phyloP scores from a whole-genome alignment of 2,113 vertebrate species.

The Haemorhous mexicanus region DNA sequence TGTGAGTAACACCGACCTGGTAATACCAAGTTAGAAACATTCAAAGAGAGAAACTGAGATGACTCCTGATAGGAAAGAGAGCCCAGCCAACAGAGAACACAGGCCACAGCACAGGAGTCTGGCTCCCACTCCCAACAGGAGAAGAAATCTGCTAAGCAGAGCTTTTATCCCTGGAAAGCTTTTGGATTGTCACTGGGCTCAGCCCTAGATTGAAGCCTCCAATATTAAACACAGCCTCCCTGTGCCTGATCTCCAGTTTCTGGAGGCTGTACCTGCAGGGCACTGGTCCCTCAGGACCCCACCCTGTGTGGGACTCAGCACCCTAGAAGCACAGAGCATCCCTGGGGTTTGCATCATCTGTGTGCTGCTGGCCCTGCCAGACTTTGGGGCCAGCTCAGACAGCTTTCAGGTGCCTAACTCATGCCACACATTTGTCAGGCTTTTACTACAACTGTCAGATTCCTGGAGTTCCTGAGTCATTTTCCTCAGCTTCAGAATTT shows the following conservation, averaged over 20 bases:
- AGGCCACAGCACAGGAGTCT: background rate
- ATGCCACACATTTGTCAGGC: background rate
- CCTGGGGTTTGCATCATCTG: background rate
- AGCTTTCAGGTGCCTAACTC: background rate
- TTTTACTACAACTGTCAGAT: background rate
- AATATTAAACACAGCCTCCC: background rate
- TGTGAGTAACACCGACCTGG: slow-evolving; percentile 1
- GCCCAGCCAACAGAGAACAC: background rate
- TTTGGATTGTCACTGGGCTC: slow-evolving; percentile 10
- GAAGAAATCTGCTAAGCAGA: background rate
- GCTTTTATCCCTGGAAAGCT: slow-evolving; percentile 17
- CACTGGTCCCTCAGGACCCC: background rate
- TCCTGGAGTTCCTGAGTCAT: background rate
- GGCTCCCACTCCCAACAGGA: background rate
- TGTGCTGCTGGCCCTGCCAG: background rate
- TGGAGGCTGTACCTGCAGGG: background rate
- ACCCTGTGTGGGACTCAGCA: background rate
- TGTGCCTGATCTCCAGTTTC: background rate
- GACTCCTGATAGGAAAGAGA: slow-evolving; percentile 25
- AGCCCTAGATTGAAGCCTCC: background rate
- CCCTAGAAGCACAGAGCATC: background rate
- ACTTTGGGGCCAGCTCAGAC: background rate
- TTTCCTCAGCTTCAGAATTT: background rate
- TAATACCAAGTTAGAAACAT: slow-evolving; percentile 27
- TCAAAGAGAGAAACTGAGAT: slow-evolving; percentile 19